Conservation (phyloP, 2,797 vertebrate genomes). For the Muscicapa comitata region DNA sequence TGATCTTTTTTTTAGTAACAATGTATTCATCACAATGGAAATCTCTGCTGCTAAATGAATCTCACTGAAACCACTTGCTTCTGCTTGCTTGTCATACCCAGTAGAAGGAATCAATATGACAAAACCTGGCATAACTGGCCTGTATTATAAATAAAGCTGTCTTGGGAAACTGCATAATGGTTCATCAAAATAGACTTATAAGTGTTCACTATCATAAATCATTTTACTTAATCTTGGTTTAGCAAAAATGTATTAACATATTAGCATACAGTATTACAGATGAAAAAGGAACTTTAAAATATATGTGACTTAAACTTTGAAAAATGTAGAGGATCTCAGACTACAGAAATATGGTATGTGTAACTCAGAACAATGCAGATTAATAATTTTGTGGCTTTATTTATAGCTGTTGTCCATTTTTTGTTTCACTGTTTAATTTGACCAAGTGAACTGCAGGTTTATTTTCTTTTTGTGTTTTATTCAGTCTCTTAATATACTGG, state of each 20-base stretch:
- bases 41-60: background rate
- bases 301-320: background rate
- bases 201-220: background rate
- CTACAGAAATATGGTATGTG: background rate
- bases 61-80: background rate
- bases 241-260: background rate
- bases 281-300: background rate
- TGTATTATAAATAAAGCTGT: conserved; percentile 36
- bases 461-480: background rate
- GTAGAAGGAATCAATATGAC: background rate
- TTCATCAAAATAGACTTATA: background rate
- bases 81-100: background rate
- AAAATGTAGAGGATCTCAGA: background rate
- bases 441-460: background rate
- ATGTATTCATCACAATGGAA: background rate
- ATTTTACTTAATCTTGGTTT: background rate
- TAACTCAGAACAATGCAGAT: background rate
- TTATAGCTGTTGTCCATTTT: background rate
- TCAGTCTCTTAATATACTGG: background rate
- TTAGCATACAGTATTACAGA: background rate
- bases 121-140: background rate
- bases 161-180: background rate
- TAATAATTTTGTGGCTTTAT: background rate
- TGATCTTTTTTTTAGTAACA: background rate
- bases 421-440: background rate